A percentile compares a stretch with the other conserved stretches of the same genome.
Evolutionary conservation across 2,113 vertebrate genomes (phyloP).

Genomic region (Brachyhypopomus gauderio): DNA sequence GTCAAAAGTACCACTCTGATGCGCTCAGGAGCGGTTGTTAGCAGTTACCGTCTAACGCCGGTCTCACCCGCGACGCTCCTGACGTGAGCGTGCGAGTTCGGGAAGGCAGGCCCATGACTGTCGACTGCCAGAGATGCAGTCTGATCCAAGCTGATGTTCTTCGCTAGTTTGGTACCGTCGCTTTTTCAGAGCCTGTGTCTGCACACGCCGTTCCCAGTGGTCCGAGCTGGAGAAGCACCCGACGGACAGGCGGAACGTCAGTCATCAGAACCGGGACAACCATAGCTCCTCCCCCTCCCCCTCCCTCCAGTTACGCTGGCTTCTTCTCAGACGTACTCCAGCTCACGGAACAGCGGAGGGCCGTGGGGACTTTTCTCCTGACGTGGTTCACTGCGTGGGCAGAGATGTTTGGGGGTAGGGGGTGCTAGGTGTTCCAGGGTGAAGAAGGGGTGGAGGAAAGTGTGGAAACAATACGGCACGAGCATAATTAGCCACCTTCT

Average conservation of each 20-base stretch:
- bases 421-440: neutral
- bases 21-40: neutral
- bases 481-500: constrained; percentile 1
- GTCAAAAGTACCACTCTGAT: neutral
- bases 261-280: neutral
- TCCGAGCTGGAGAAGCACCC: neutral
- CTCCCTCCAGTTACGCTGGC: neutral
- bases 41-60: neutral
- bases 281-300: neutral
- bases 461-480: neutral
- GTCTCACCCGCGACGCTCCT: too few relatives aligned
- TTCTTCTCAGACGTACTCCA: neutral
- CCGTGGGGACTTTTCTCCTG: neutral
- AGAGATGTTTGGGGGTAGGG: neutral
- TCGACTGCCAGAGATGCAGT: neutral
- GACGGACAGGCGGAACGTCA: neutral
- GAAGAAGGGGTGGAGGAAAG: neutral
- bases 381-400: neutral
- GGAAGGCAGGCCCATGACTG: neutral
- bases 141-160: constrained; percentile 11
- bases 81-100: neutral
- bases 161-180: neutral
- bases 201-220: neutral
- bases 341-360: neutral
- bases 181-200: neutral